phyloP scores from a whole-genome alignment of 2,113 vertebrate species.

The Climacteris rufus region DNA sequence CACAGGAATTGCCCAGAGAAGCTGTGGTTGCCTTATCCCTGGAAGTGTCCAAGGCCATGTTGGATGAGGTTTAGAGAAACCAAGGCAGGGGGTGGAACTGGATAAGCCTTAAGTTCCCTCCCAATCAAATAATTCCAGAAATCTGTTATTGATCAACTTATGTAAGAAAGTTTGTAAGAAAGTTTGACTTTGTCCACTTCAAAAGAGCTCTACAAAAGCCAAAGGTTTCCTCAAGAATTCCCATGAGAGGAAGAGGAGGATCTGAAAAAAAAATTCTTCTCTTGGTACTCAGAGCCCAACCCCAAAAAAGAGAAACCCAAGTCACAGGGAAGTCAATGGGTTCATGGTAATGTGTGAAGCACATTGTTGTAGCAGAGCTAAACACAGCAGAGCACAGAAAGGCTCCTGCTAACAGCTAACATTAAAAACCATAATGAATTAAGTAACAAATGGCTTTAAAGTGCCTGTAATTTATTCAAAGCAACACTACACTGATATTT shows the following conservation, averaged over 20 bases:
- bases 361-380: not conserved
- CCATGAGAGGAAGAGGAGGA: not conserved
- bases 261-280: not conserved
- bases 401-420: not conserved
- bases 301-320: not conserved
- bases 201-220: not conserved
- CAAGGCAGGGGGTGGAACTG: not conserved
- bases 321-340: not conserved
- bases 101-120: not conserved
- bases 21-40: not conserved
- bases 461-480: not conserved
- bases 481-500: not conserved
- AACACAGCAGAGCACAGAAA: not conserved
- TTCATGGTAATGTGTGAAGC: not conserved
- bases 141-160: not conserved
- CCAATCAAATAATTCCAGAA: not conserved
- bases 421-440: not conserved
- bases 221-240: not conserved
- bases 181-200: not conserved
- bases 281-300: accelerated
- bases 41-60: not conserved
- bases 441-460: not conserved
- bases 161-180: accelerated
- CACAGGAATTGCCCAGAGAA: not conserved
- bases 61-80: not conserved